Base-by-base conservation (phyloP, 2,888 invertebrate species). In the Amphipoea lucens region DNA sequence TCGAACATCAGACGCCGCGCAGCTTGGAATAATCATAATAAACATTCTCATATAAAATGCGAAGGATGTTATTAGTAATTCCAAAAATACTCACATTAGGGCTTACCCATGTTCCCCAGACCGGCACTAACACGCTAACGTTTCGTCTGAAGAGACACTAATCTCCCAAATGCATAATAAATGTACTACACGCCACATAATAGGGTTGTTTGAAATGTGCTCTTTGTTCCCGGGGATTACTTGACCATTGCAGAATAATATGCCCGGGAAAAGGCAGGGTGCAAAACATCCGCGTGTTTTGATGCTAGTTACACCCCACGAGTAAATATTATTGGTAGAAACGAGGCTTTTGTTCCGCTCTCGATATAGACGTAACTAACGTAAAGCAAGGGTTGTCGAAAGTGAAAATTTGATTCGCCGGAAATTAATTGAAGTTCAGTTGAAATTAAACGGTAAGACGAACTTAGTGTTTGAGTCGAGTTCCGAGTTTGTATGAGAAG, bases 111-210 rank as follows among this genome's bases (percentile, higher is more conserved):
- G 62, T 36, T 62, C 11, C 40, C n/a, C 62, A 48, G 36, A 17
- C n/a, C 48, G 6, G 40, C 68, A 68, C 72, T 76, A 79, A 77
- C 70, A 42, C 66, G 42, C 65, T 42, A 62, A 78, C n/a, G 48
- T 62, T 57, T 48, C 76, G 48, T 84, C 51, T 84, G 78, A 54
- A 84, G 69, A 71, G 73, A 75, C 72, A 51, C 77, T 87, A 82
- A 87, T 87, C 87, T 76, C 76, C 51, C 63, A 73, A 82, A 85
- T 86, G 77, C 69, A 87, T 87, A 69, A 69, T 83, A 83, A 40
- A 85, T 84, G 62, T 75, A 36, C 72, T 9, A 29, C 36, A 9
- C 23, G n/a, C 54, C 48, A 66, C 63, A 67, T n/a, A 54, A 54
- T 40, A 76, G 60, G 62, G 67, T 1, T 72, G 68, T 76, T 60